Evolutionary conservation across 2,888 invertebrate genomes (phyloP).

Genomic region (Zelleria hepariella): DNA sequence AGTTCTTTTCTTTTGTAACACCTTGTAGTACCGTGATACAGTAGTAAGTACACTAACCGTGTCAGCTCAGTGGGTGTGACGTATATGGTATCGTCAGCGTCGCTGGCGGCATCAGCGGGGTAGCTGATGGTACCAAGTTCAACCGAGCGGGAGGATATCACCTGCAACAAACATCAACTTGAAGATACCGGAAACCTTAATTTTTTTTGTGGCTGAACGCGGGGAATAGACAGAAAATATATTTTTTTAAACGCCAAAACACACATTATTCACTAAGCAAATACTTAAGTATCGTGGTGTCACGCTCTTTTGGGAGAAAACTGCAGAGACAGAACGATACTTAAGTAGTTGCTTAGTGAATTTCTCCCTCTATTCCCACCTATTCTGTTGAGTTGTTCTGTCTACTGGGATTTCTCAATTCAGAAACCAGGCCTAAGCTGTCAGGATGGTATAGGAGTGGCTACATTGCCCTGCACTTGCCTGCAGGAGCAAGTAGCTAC

Average conservation of each 20-base stretch:
- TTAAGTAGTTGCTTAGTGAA: too few relatives aligned
- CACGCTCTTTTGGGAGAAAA: too few relatives aligned
- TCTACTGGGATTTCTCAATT: too few relatives aligned
- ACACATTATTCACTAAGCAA: too few relatives aligned
- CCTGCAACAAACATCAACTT: slow-evolving; percentile 23
- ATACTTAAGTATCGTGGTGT: too few relatives aligned
- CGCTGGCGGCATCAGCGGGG: slow-evolving; percentile 25
- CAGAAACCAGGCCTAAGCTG: too few relatives aligned
- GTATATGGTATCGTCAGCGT: slow-evolving; percentile 38
- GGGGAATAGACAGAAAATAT: not conserved
- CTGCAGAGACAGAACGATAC: too few relatives aligned
- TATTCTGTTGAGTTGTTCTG: too few relatives aligned
- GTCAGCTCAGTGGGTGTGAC: slow-evolving; percentile 54
- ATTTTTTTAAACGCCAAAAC: too few relatives aligned
- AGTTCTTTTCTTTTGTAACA: not conserved
- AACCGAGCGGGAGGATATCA: slow-evolving; percentile 31
- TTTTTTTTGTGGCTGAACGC: not conserved
- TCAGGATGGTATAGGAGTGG: too few relatives aligned
- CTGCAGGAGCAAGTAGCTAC: too few relatives aligned
- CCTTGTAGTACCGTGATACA: not conserved
- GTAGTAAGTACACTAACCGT: slow-evolving; percentile 27
- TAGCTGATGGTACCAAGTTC: slow-evolving; percentile 48
- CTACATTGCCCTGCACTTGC: too few relatives aligned
- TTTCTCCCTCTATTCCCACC: not conserved
- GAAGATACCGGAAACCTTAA: not conserved